Evolutionary conservation across 2,888 invertebrate species (phyloP).

Genomic region (Leptarthrus brevirostris): DNA sequence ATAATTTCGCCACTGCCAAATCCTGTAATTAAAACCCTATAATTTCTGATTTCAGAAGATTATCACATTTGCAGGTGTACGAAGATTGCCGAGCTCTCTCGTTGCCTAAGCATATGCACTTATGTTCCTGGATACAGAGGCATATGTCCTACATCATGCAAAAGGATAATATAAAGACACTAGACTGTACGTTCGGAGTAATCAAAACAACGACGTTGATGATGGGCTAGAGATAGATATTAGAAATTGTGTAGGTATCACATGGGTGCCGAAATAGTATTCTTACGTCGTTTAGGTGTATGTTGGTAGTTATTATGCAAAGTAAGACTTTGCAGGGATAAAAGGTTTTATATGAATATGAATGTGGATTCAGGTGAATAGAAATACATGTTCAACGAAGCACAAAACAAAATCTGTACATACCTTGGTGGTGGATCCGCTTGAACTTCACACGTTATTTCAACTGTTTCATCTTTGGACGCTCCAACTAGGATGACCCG

Average conservation of each 20-base stretch:
- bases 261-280: too few species aligned
- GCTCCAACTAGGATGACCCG: conserved; percentile 88
- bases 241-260: too few species aligned
- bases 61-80: conserved; percentile 10
- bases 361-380: too few species aligned
- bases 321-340: neutral
- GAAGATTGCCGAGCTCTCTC: too few species aligned
- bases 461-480: conserved; percentile 85
- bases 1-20: too few species aligned
- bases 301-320: too few species aligned
- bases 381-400: too few species aligned
- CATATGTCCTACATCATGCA: neutral
- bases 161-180: neutral
- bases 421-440: conserved; percentile 85
- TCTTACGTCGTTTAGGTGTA: too few species aligned
- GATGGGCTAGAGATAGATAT: neutral
- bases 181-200: neutral
- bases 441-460: conserved; percentile 89
- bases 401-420: neutral
- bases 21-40: neutral
- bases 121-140: too few species aligned
- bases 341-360: too few species aligned
- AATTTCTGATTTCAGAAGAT: conserved; percentile 4
- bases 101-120: too few species aligned
- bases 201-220: too few species aligned